phyloP scores from a whole-genome alignment of 2,797 vertebrate genomes.

The Sebastes vulpes region DNA sequence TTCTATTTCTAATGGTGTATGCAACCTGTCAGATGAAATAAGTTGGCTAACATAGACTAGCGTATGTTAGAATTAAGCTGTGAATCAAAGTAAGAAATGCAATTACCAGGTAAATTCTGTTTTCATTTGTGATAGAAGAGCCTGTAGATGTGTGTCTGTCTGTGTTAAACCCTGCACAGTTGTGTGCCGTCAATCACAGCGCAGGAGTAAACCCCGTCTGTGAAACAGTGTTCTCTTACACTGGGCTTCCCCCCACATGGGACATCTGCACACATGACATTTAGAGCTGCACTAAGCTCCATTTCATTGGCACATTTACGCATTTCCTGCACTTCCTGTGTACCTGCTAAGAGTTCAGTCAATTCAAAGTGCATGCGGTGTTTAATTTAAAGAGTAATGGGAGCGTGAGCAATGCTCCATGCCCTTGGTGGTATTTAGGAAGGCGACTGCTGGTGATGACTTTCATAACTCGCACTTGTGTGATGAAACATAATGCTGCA shows the following conservation, averaged over 20 bases:
- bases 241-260: slow-evolving; percentile 36
- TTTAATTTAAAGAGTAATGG: slow-evolving; percentile 48
- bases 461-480: slow-evolving; percentile 31
- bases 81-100: neutral
- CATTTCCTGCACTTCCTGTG: slow-evolving; percentile 54
- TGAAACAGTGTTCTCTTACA: slow-evolving; percentile 59
- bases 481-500: slow-evolving; percentile 32
- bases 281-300: slow-evolving; percentile 50
- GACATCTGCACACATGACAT: slow-evolving; percentile 70
- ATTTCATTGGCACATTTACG: slow-evolving; percentile 56
- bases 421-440: slow-evolving; percentile 44
- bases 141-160: neutral
- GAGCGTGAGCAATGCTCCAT: slow-evolving; percentile 29
- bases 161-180: slow-evolving; percentile 36
- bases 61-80: neutral
- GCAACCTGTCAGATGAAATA: neutral
- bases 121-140: slow-evolving; percentile 23
- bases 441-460: slow-evolving; percentile 18
- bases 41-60: neutral
- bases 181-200: slow-evolving; percentile 64
- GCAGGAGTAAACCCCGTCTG: slow-evolving; percentile 48
- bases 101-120: neutral
- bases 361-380: slow-evolving; percentile 14
- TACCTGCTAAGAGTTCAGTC: slow-evolving; percentile 24
- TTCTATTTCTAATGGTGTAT: neutral